Conservation (phyloP, 2,797 vertebrate species). For the Crocidura indochinensis region DNA sequence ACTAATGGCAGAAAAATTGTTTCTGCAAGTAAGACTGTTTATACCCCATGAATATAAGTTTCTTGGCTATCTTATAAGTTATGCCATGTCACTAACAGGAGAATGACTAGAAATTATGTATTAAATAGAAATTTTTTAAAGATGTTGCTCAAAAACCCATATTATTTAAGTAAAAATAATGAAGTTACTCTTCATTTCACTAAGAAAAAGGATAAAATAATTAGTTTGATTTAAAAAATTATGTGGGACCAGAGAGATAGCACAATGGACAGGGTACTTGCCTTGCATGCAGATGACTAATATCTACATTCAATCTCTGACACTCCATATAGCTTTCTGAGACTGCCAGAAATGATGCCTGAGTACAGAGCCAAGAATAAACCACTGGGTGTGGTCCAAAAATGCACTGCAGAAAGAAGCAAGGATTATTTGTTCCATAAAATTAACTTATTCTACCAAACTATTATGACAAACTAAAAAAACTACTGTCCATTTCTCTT, state of each 20-base stretch:
- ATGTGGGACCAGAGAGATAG: too few species aligned
- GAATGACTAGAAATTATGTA: neutral
- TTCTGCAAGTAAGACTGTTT: slow-evolving; percentile 25
- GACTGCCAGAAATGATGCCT: too few species aligned
- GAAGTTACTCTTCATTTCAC: neutral
- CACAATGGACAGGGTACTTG: too few species aligned
- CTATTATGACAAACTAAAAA: neutral
- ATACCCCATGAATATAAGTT: neutral
- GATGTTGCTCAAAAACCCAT: neutral
- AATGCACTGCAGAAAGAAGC: neutral
- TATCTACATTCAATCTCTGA: too few species aligned
- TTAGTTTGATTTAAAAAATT: neutral
- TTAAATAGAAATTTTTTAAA: slow-evolving; percentile 8
- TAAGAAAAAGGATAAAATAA: neutral
- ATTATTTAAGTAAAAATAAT: slow-evolving; percentile 43
- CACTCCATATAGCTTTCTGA: too few species aligned
- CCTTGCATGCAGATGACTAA: too few species aligned
- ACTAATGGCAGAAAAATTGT: slow-evolving; percentile 28
- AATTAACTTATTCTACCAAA: slow-evolving; percentile 54
- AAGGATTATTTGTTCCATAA: neutral
- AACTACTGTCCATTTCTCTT: slow-evolving; percentile 20
- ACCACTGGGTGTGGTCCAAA: too few species aligned
- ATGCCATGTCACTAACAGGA: neutral
- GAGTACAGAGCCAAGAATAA: too few species aligned
- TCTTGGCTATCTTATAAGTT: neutral